phyloP scores from a whole-genome alignment of 2,113 vertebrate genomes.

The Tichodroma muraria region DNA sequence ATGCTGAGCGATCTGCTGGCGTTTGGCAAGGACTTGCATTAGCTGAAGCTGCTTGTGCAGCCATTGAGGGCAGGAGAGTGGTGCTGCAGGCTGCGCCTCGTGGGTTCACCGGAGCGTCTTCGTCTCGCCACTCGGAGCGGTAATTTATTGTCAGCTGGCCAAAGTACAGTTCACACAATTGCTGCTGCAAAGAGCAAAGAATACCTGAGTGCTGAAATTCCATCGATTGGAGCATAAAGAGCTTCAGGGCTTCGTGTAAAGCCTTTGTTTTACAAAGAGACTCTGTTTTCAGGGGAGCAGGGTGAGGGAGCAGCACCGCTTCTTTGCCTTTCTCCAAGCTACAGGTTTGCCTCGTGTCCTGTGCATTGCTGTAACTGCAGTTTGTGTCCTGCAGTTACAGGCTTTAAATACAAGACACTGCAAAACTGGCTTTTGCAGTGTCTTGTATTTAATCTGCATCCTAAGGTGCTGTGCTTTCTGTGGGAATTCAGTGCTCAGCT shows the following conservation, averaged over 20 bases:
- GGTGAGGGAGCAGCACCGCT: neutral
- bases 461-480: neutral
- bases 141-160: neutral
- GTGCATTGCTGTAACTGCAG: neutral
- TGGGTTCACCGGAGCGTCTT: neutral
- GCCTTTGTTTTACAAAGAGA: no score
- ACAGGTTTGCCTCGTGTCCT: neutral
- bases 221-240: fast-evolving
- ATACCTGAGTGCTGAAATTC: fast-evolving
- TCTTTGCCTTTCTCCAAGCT: neutral
- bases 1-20: neutral
- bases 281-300: neutral
- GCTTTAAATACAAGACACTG: no score
- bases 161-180: neutral
- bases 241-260: neutral
- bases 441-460: neutral
- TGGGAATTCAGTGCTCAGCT: neutral
- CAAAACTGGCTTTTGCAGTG: neutral
- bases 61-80: neutral
- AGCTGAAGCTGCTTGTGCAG: neutral
- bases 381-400: no score
- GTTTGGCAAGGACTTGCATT: neutral
- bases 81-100: neutral
- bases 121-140: fast-evolving
- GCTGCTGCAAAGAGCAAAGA: neutral